phyloP scores from a whole-genome alignment of 2,888 invertebrate genomes.

The Cataglyphis livida region DNA sequence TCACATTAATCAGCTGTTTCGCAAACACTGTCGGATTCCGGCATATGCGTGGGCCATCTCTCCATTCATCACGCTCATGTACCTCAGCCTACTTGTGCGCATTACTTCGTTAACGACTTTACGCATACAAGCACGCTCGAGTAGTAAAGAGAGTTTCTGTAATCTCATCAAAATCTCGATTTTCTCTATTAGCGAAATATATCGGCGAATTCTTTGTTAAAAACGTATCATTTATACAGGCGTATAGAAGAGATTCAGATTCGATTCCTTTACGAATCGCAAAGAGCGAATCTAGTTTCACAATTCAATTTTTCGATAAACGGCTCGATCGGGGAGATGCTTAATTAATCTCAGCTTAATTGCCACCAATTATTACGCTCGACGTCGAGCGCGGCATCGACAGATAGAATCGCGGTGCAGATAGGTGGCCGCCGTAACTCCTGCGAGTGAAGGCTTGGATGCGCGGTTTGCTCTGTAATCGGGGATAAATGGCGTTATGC shows the following conservation, averaged over 20 bases:
- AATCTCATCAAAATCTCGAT: conserved; percentile 8
- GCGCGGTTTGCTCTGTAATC: conserved; percentile 65
- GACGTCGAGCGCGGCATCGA: conserved; percentile 22
- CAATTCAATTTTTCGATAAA: conserved; percentile 29
- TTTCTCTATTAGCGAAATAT: not conserved
- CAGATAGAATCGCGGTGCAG: conserved; percentile 18
- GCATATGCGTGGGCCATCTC: conserved; percentile 43
- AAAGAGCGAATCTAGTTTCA: conserved; percentile 53
- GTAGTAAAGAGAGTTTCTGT: not conserved
- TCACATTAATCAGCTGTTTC: conserved; percentile 58
- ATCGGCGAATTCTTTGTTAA: not conserved
- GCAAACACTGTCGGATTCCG: conserved; percentile 37
- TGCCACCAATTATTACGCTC: conserved; percentile 59
- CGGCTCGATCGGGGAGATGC: conserved; percentile 11
- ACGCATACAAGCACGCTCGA: not conserved
- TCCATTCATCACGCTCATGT: conserved; percentile 64
- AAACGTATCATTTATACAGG: not conserved
- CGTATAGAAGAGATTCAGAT: not conserved
- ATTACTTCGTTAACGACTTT: conserved; percentile 29
- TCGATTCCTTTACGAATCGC: not conserved
- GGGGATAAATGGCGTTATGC: conserved; percentile 70
- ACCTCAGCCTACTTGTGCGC: conserved; percentile 31
- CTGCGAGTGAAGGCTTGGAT: conserved; percentile 64
- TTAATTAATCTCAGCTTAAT: conserved; percentile 68
- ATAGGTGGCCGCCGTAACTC: conserved; percentile 40